These are phyloP conservation scores for Andrena bicolor DNA, from an alignment of 2,888 invertebrate genomes.

Conservation along the genomic window DNA sequence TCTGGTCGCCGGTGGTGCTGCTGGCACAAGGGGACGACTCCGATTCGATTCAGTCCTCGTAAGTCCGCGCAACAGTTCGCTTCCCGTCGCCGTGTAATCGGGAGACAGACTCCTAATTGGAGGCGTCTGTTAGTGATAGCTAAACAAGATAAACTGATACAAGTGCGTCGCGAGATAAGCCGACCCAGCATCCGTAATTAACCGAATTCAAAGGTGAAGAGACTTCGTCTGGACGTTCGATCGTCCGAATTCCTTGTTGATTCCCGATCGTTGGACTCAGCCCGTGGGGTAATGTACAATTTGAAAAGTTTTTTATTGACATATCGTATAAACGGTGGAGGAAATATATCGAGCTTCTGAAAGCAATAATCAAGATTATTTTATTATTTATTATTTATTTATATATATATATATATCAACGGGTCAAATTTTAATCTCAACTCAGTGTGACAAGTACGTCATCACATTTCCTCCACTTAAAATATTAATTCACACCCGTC, in stretches of 20 bases:
- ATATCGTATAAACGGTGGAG: neutral
- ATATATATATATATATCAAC: too few species aligned
- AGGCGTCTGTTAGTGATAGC: constrained; percentile 54
- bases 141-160: constrained; percentile 70
- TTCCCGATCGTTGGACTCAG: constrained; percentile 22
- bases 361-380: too few species aligned
- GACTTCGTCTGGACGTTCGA: constrained; percentile 5
- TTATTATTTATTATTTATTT: too few species aligned
- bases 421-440: too few species aligned
- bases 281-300: constrained; percentile 35
- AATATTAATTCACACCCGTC: neutral
- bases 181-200: constrained; percentile 48
- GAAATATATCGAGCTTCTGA: too few species aligned
- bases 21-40: constrained; percentile 15
- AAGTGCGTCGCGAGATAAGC: constrained; percentile 69
- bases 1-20: constrained; percentile 36
- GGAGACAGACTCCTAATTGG: constrained; percentile 46
- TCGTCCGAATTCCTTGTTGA: constrained; percentile 9
- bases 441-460: too few species aligned
- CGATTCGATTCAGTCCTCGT: constrained; percentile 69
- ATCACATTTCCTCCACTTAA: too few species aligned
- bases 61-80: constrained; percentile 65
- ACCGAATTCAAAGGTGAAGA: constrained; percentile 46
- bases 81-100: constrained; percentile 52
- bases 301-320: neutral